Conservation (phyloP, 2,113 vertebrate genomes). For the Microcebus tavaratra region DNA sequence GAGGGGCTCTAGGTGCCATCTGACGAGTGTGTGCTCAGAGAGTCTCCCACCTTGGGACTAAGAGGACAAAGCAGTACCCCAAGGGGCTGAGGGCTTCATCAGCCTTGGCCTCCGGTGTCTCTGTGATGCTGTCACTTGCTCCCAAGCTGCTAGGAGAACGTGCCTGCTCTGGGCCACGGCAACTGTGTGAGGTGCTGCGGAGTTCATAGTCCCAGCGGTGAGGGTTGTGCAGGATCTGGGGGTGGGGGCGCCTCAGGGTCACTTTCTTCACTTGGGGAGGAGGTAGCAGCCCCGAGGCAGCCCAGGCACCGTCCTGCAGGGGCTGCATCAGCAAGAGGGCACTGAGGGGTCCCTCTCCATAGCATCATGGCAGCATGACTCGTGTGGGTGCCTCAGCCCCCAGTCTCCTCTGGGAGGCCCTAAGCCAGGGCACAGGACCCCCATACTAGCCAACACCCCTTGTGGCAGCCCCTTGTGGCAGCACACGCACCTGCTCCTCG, state of each 20-base stretch:
- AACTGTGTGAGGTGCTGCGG: background rate
- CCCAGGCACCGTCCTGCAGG: too few relatives aligned
- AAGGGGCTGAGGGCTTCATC: background rate
- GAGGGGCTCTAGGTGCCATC: accelerated
- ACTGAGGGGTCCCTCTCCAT: accelerated
- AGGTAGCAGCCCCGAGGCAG: too few relatives aligned
- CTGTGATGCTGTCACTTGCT: accelerated
- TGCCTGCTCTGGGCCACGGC: background rate
- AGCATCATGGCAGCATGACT: background rate
- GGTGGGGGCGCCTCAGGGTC: background rate
- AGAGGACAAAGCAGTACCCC: too few relatives aligned
- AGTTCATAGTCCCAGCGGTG: too few relatives aligned
- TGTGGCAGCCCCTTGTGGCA: too few relatives aligned
- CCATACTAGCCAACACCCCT: too few relatives aligned
- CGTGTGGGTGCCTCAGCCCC: background rate
- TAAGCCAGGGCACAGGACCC: background rate
- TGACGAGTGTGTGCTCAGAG: too few relatives aligned
- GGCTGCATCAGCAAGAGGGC: accelerated
- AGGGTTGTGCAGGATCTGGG: accelerated
- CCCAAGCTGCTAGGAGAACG: background rate
- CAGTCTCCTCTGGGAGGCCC: background rate
- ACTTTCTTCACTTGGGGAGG: too few relatives aligned
- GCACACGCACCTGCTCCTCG: accelerated
- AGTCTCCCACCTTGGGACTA: background rate
- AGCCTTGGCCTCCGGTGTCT: too few relatives aligned